These are phyloP conservation scores for Crambe crambe DNA, from an alignment of 37 sponge, comb jelly and placozoan species.

Conservation along the genomic window DNA sequence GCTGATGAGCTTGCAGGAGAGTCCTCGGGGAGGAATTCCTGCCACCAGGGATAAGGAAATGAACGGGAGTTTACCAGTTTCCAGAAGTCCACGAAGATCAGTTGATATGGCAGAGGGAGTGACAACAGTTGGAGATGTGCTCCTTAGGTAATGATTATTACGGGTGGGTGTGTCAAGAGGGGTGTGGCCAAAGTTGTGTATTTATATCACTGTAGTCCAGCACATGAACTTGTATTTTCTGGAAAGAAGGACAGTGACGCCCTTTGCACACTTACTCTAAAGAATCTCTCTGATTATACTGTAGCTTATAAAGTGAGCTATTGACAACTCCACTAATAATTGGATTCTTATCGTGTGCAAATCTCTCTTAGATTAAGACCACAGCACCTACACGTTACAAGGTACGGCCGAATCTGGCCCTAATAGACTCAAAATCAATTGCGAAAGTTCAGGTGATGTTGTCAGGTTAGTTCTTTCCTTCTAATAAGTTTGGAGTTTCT, in stretches of 20 bases:
- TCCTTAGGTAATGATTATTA: constrained; percentile 1
- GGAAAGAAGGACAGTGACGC: constrained; percentile 23
- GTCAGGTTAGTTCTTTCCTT: background rate
- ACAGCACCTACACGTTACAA: constrained; percentile 83
- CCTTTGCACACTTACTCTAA: constrained; percentile 52
- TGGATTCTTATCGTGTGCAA: background rate
- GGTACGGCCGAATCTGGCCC: constrained; percentile 78
- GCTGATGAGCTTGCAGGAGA: constrained; percentile 16
- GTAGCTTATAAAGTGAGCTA: constrained; percentile 58
- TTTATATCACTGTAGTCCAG: constrained; percentile 25
- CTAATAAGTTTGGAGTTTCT: background rate
- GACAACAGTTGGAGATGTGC: constrained; percentile 6
- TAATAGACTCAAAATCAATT: constrained; percentile 37
- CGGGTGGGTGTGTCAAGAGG: background rate
- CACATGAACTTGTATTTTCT: constrained; percentile 45
- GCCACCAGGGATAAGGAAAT: background rate
- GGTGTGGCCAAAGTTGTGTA: background rate
- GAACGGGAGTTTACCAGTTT: background rate
- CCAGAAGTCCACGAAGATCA: background rate
- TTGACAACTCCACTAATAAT: background rate
- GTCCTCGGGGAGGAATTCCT: background rate
- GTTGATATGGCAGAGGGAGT: background rate
- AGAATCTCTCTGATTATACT: constrained; percentile 35
- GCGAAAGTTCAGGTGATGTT: constrained; percentile 58
- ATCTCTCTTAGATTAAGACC: constrained; percentile 74